phyloP scores from a whole-genome alignment of 2,113 vertebrate genomes.

The Toxotes chatareus region DNA sequence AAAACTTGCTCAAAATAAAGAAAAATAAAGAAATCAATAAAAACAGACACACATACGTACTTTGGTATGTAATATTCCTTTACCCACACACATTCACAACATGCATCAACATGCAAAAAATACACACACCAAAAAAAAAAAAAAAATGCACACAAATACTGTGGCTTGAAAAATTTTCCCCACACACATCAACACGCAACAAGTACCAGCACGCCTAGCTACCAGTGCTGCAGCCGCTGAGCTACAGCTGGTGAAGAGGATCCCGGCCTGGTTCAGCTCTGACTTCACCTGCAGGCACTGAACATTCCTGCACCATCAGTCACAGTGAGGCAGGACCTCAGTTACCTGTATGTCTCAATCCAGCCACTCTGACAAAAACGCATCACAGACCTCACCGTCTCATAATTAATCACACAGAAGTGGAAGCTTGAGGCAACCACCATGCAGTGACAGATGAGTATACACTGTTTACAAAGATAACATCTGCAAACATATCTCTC shows the following conservation, averaged over 20 bases:
- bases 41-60: slow-evolving; percentile 33
- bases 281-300: slow-evolving; percentile 54
- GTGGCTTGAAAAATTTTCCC: background rate
- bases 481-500: slow-evolving; percentile 14
- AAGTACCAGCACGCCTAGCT: slow-evolving; percentile 51
- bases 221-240: background rate
- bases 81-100: slow-evolving; percentile 43
- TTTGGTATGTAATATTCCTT: background rate
- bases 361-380: slow-evolving; percentile 5
- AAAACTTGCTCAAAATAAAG: too few relatives aligned
- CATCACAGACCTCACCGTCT: background rate
- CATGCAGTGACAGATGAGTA: slow-evolving; percentile 23
- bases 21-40: background rate
- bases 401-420: slow-evolving; percentile 33
- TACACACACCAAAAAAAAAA: too few relatives aligned
- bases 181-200: slow-evolving; percentile 56
- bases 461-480: slow-evolving; percentile 33
- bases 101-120: slow-evolving; percentile 49
- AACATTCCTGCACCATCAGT: slow-evolving; percentile 67
- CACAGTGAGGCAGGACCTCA: slow-evolving; percentile 25
- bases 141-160: background rate
- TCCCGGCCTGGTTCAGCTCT: slow-evolving; percentile 23
- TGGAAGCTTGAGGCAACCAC: slow-evolving; percentile 17
- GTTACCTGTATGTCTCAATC: slow-evolving; percentile 53
- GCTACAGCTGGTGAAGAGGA: slow-evolving; percentile 20